Evolutionary conservation across 2,797 vertebrate species (phyloP).

Genomic region (Sebastes minor): DNA sequence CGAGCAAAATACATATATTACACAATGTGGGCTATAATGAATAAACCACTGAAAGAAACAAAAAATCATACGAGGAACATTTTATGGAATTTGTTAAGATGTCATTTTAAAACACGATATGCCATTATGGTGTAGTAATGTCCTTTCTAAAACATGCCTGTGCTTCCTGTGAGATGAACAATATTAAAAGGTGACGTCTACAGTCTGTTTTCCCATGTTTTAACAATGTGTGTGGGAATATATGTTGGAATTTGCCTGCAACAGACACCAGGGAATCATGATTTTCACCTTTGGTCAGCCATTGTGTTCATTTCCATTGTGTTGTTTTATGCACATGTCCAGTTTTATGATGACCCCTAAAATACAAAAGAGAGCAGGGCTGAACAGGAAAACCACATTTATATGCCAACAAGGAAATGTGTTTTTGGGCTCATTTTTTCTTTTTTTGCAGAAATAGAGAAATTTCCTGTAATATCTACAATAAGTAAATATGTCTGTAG

Average conservation of each 20-base stretch:
- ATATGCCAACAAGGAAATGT: constrained; percentile 79
- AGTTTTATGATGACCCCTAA: constrained; percentile 72
- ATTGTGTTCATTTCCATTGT: constrained; percentile 83
- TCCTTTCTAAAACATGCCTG: background rate
- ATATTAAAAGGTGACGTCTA: background rate
- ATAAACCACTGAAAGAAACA: background rate
- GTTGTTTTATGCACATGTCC: constrained; percentile 69
- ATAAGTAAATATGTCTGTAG: background rate
- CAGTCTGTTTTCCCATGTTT: constrained; percentile 31
- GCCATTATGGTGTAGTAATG: background rate
- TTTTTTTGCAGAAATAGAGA: background rate
- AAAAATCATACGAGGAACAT: background rate
- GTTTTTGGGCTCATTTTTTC: constrained; percentile 4
- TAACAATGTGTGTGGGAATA: constrained; percentile 61
- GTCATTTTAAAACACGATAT: background rate
- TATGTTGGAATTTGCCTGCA: constrained; percentile 44
- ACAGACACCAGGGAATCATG: constrained; percentile 64
- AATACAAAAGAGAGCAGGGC: constrained; percentile 72
- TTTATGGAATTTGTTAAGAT: background rate
- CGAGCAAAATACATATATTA: background rate
- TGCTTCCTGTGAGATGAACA: background rate
- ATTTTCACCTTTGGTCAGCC: constrained; percentile 67
- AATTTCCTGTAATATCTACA: background rate
- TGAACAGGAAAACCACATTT: constrained; percentile 78
- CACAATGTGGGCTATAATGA: background rate